Conservation (phyloP, 2,113 vertebrate species). For the Dipodomys stephensi region DNA sequence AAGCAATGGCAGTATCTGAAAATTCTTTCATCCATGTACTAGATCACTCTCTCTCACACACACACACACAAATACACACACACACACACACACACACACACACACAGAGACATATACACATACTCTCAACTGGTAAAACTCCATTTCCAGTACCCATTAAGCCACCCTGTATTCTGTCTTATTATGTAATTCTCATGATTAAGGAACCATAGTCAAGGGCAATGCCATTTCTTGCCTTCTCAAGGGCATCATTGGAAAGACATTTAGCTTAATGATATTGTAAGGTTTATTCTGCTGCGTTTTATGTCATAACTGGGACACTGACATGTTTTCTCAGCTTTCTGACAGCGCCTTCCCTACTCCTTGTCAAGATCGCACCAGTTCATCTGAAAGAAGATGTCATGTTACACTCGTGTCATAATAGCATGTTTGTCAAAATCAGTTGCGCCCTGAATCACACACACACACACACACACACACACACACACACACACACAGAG, state of each 20-base stretch:
- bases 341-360: slow-evolving; percentile 64
- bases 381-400: slow-evolving; percentile 59
- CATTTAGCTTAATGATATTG: slow-evolving; percentile 48
- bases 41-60: neutral
- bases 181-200: slow-evolving; percentile 27
- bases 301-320: slow-evolving; percentile 51
- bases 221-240: slow-evolving; percentile 19
- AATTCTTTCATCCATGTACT: neutral
- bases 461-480: neutral
- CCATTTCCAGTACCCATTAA: neutral
- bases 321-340: slow-evolving; percentile 63
- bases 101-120: neutral
- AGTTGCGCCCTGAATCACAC: slow-evolving; percentile 56
- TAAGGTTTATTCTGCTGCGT: slow-evolving; percentile 25
- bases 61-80: neutral
- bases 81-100: neutral
- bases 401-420: slow-evolving; percentile 53
- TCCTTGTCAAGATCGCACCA: slow-evolving; percentile 75
- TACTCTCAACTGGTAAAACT: neutral
- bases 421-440: slow-evolving; percentile 78
- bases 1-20: neutral
- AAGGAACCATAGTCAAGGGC: slow-evolving; percentile 45
- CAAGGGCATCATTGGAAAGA: slow-evolving; percentile 9
- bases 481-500: too few species aligned
- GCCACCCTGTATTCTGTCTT: slow-evolving; percentile 8